Evolutionary conservation across 2,797 vertebrate species (phyloP), one percentile per base, ranked within the genome.

Genomic region (Vireo griseus): DNA sequence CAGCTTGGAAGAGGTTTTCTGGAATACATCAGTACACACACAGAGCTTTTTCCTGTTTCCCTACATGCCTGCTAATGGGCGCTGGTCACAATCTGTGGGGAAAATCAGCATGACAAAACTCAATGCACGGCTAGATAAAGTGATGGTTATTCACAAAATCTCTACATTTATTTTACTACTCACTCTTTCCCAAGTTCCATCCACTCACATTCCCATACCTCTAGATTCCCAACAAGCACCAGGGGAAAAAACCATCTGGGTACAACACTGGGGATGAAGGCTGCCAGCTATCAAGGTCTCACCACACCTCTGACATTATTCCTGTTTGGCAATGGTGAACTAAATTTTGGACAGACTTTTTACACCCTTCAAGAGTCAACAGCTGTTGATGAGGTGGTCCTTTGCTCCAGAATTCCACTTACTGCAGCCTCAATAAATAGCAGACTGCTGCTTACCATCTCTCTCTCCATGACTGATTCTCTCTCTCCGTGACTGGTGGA

Each of bases 241-340:
- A 52, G 39, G 17, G 20, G 18, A 47, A 71, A 71, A 77, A 33
- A 10, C 15, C 18, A 31, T 17, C 33, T 20, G 35, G 22, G 2
- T 57, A 9, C 50, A 55, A 45, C 44, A 54, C 3, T 0, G 0
- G 62, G 14, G 18, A 83, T 0, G 1, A 86, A 61, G 11, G 21
- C 0, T 12, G 16, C 9, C 79, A 61, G 20, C 18, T 59, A 8
- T 22, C 40, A 74, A 59, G 28, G 25, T 39, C 50, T 75, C 63
- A 52, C 5, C 28, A 13, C 26, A 62, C 11, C 14, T 51, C 44
- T 42, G 11, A 48, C 11, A n/a, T 16, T 19, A 26, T 14, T 66
- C n/a, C 40, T 67, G 35, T 51, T 28, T 59, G 40, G 24, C 44
- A 84, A 3, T 1, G 6, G 62, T 47, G 20, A 72, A 54, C 14